phyloP scores from a whole-genome alignment of 2,888 invertebrate genomes.

The Zygaena filipendulae region DNA sequence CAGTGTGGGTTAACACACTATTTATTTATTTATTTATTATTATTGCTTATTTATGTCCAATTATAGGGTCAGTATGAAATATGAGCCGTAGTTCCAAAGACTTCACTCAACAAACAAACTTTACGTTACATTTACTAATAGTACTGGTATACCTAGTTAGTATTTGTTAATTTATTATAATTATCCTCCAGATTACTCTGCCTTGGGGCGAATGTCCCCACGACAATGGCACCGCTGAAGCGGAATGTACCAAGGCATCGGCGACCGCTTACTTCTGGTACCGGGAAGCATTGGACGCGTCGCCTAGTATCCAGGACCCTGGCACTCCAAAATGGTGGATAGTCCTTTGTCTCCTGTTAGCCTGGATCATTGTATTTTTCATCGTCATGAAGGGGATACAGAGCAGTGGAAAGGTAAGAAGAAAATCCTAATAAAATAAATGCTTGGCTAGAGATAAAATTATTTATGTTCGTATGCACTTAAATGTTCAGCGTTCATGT shows the following conservation, averaged over 20 bases:
- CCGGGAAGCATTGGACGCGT: slow-evolving; percentile 87
- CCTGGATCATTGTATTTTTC: slow-evolving; percentile 93
- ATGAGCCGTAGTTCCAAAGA: no score
- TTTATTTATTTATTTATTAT: no score
- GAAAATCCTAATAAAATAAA: background rate
- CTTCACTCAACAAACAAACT: no score
- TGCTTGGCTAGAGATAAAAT: slow-evolving; percentile 1
- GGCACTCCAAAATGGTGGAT: slow-evolving; percentile 95
- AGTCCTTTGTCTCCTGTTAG: slow-evolving; percentile 84
- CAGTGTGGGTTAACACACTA: no score
- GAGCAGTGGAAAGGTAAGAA: slow-evolving; percentile 88
- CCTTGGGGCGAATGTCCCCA: slow-evolving; percentile 88
- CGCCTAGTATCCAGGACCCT: slow-evolving; percentile 85
- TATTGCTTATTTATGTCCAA: no score
- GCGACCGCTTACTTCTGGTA: slow-evolving; percentile 96
- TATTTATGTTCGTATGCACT: no score
- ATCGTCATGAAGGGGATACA: slow-evolving; percentile 98
- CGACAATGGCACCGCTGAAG: slow-evolving; percentile 73
- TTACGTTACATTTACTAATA: no score
- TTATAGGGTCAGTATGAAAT: no score
- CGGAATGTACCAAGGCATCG: slow-evolving; percentile 85
- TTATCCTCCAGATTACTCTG: slow-evolving; percentile 59
- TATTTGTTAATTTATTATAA: no score
- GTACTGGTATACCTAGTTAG: no score
- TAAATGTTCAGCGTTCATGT: no score